phyloP scores from a whole-genome alignment of 53 echinoderm and acorn worm genomes.

The Paracentrotus lividus region DNA sequence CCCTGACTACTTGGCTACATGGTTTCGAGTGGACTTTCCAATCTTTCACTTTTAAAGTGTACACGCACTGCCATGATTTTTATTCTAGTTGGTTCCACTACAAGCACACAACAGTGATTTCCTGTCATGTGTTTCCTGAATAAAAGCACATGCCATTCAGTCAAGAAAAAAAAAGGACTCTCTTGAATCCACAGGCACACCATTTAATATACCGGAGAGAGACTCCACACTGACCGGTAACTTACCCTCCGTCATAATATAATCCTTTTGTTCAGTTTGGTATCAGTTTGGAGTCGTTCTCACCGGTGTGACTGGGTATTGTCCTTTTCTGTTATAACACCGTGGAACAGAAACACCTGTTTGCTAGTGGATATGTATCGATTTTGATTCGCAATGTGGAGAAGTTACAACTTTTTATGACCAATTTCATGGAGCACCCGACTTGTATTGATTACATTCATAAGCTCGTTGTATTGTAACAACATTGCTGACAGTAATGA shows the following conservation, averaged over 20 bases:
- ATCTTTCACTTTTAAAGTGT: neutral
- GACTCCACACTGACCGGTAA: no score
- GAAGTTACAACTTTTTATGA: constrained; percentile 2
- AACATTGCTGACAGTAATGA: no score
- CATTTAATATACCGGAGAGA: no score
- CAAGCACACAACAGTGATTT: neutral
- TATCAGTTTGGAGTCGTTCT: no score
- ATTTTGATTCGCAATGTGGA: constrained; percentile 11
- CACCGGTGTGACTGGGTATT: no score
- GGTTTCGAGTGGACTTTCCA: neutral
- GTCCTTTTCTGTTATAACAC: neutral
- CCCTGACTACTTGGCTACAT: neutral
- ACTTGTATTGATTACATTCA: constrained; percentile 19
- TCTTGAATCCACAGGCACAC: no score
- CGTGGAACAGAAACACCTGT: constrained; percentile 11
- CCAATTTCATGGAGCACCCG: neutral
- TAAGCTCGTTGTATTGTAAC: neutral
- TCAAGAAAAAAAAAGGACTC: no score
- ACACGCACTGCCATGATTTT: neutral
- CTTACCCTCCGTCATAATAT: neutral
- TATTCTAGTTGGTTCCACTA: neutral
- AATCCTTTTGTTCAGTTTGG: no score
- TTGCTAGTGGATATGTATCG: constrained; percentile 36
- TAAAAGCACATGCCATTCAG: neutral
- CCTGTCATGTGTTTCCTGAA: neutral